Conservation (phyloP, 2,113 vertebrate genomes). For the Lipophrys pholis region DNA sequence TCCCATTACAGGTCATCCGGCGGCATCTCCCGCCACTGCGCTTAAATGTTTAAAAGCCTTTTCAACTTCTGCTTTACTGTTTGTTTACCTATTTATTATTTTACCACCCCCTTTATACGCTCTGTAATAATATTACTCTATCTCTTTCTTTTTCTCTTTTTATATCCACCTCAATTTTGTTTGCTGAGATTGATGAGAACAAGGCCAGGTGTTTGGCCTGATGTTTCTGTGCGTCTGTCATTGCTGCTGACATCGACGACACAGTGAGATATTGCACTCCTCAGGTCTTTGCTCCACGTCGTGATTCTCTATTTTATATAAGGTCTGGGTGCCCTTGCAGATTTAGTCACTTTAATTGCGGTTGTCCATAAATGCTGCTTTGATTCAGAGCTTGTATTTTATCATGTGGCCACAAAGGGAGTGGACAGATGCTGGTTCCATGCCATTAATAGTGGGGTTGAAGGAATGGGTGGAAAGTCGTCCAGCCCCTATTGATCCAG, state of each 20-base stretch:
- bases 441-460: constrained; percentile 81
- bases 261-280: constrained; percentile 57
- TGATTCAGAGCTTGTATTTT: constrained; percentile 90
- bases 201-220: constrained; percentile 80
- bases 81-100: constrained; percentile 78
- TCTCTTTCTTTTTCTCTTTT: constrained; percentile 37
- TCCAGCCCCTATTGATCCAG: constrained; percentile 82
- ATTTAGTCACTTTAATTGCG: constrained; percentile 89
- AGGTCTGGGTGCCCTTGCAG: constrained; percentile 87
- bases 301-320: constrained; percentile 73
- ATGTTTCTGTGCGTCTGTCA: constrained; percentile 83
- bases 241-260: constrained; percentile 78
- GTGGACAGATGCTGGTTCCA: constrained; percentile 71
- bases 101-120: constrained; percentile 59
- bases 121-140: constrained; percentile 46
- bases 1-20: constrained; percentile 72
- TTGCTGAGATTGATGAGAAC: constrained; percentile 54
- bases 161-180: constrained; percentile 7
- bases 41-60: constrained; percentile 83
- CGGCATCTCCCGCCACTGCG: constrained; percentile 44
- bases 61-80: constrained; percentile 68
- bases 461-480: constrained; percentile 81
- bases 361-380: constrained; percentile 88
- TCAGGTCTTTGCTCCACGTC: constrained; percentile 20
- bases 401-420: constrained; percentile 52